These are phyloP conservation scores for Drosophila atripex DNA, from an alignment of 2,888 invertebrate genomes.

Conservation along the genomic window DNA sequence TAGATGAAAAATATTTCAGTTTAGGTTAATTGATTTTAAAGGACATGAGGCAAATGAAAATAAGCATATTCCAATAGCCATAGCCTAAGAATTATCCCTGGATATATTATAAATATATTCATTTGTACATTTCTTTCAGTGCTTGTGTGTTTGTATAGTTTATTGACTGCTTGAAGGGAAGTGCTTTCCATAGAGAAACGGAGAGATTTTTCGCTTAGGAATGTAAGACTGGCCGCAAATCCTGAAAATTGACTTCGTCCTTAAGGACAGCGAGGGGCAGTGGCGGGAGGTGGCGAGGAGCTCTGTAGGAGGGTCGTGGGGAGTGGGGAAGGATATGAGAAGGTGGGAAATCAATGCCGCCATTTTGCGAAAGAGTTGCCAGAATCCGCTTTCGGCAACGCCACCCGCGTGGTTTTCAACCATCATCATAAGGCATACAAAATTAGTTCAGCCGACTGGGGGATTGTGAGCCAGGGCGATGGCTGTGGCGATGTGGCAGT, in stretches of 20 bases:
- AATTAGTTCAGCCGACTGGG: constrained; percentile 60
- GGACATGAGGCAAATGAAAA: too few relatives aligned
- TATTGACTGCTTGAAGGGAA: constrained; percentile 80
- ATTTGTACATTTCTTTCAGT: constrained; percentile 17
- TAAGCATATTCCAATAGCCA: neutral
- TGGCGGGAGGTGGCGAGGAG: neutral
- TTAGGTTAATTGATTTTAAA: too few relatives aligned
- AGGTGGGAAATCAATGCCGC: constrained; percentile 75
- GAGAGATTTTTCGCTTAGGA: constrained; percentile 68
- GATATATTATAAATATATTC: neutral
- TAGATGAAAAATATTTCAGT: too few relatives aligned
- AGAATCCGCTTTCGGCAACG: constrained; percentile 30
- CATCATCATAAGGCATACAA: constrained; percentile 74
- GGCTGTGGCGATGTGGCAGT: neutral
- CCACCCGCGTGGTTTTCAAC: constrained; percentile 37
- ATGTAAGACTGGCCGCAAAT: constrained; percentile 76
- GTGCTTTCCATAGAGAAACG: constrained; percentile 78
- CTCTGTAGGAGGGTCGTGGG: neutral
- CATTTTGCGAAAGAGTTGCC: constrained; percentile 73
- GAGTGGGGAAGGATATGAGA: neutral
- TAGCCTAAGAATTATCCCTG: neutral
- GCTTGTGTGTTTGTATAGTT: constrained; percentile 68
- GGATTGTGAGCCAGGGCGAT: constrained; percentile 13
- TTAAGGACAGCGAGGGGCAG: constrained; percentile 11
- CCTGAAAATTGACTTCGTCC: constrained; percentile 79